Conservation (phyloP, 2,888 invertebrate genomes). For the Desoria tigrina region DNA sequence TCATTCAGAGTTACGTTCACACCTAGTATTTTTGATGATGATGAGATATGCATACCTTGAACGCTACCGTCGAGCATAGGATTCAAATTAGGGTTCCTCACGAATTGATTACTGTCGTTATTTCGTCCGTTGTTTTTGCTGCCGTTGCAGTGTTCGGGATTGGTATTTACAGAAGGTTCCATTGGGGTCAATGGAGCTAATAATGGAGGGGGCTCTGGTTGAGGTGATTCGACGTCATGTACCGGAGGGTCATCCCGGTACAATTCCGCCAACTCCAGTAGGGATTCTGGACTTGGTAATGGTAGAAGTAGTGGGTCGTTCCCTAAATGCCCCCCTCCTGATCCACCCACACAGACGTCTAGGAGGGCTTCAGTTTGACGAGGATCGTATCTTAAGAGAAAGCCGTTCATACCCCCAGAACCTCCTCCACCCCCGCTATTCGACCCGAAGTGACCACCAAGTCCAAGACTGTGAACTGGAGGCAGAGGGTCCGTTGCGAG, state of each 20-base stretch:
- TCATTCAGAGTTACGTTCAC: no score
- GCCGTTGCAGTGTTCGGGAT: slow-evolving; percentile 67
- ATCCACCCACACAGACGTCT: slow-evolving; percentile 55
- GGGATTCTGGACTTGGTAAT: slow-evolving; percentile 53
- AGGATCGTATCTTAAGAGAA: slow-evolving; percentile 57
- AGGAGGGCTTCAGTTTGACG: slow-evolving; percentile 52
- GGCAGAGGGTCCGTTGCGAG: slow-evolving; percentile 52
- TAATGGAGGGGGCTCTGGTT: slow-evolving; percentile 55
- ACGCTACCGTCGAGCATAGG: slow-evolving; percentile 48
- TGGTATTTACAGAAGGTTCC: slow-evolving; percentile 69
- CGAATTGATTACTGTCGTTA: slow-evolving; percentile 54
- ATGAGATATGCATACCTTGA: slow-evolving; percentile 41
- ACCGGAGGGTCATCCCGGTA: slow-evolving; percentile 53
- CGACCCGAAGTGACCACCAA: slow-evolving; percentile 61
- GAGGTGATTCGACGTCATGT: slow-evolving; percentile 52
- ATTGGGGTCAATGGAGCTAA: slow-evolving; percentile 61
- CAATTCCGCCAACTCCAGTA: slow-evolving; percentile 52
- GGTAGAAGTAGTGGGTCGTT: slow-evolving; percentile 53
- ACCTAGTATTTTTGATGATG: not conserved
- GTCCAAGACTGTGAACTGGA: slow-evolving; percentile 60
- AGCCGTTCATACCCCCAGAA: slow-evolving; percentile 60
- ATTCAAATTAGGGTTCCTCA: slow-evolving; percentile 37
- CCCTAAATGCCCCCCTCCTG: slow-evolving; percentile 65
- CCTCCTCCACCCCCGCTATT: slow-evolving; percentile 62
- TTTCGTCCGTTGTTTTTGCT: slow-evolving; percentile 41